Evolutionary conservation across 92 coral and sea anemone genomes (phyloP).

Genomic region (Anthopleura xanthogrammica): DNA sequence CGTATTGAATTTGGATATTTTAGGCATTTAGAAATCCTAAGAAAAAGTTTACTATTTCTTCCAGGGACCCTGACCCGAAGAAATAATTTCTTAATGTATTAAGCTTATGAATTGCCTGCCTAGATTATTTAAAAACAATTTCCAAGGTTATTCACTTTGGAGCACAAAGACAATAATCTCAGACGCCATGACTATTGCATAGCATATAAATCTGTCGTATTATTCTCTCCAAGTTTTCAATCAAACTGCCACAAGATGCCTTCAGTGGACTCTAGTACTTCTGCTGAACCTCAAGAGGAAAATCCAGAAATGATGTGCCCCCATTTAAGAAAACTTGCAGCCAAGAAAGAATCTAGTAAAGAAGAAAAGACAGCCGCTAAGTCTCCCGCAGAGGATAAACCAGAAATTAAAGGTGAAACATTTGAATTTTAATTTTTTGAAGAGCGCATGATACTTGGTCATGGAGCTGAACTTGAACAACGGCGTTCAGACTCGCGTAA

Average conservation of each 20-base stretch:
- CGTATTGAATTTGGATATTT: not conserved
- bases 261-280: constrained; percentile 20
- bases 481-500: not conserved
- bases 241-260: constrained; percentile 23
- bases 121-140: not conserved
- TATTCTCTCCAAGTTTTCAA: not conserved
- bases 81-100: not conserved
- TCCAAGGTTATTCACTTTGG: not conserved
- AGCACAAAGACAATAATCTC: not conserved
- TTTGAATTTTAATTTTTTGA: not conserved
- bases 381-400: not conserved
- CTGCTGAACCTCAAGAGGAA: constrained; percentile 4
- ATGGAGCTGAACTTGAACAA: no score
- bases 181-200: not conserved
- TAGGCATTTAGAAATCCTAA: not conserved
- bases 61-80: not conserved
- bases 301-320: constrained; percentile 37
- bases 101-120: not conserved
- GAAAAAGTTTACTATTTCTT: not conserved
- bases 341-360: constrained; percentile 9
- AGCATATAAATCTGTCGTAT: not conserved
- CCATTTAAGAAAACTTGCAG: constrained; percentile 34
- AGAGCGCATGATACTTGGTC: not conserved
- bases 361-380: not conserved
- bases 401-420: not conserved